phyloP scores from a whole-genome alignment of 2,888 invertebrate genomes.

The Agonopterix alstromeriana region DNA sequence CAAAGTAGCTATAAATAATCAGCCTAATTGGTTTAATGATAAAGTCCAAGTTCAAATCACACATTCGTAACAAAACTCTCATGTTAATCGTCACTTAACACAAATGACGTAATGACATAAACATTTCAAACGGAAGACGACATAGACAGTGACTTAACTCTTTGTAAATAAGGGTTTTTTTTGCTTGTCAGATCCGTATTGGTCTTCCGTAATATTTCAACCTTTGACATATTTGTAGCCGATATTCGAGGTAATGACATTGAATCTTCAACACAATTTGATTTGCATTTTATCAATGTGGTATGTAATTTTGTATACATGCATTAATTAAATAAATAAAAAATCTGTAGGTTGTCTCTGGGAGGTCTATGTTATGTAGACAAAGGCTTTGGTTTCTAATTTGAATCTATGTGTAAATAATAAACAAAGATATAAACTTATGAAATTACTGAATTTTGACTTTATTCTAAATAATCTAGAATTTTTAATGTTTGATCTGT shows the following conservation, averaged over 20 bases:
- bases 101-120: not conserved
- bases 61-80: not conserved
- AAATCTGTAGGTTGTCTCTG: too few species aligned
- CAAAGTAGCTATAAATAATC: too few species aligned
- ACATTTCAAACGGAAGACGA: not conserved
- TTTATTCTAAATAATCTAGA: too few species aligned
- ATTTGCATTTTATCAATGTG: not conserved
- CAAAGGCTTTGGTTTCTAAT: too few species aligned
- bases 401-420: too few species aligned
- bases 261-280: slow-evolving; percentile 15
- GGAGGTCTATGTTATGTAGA: too few species aligned
- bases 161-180: slow-evolving; percentile 10
- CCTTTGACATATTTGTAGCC: slow-evolving; percentile 33
- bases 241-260: slow-evolving; percentile 24
- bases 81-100: not conserved
- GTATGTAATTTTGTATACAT: too few species aligned
- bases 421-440: too few species aligned
- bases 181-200: slow-evolving; percentile 2
- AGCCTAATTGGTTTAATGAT: too few species aligned
- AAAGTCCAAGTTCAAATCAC: not conserved
- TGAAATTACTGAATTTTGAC: too few species aligned
- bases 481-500: too few species aligned
- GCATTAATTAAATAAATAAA: too few species aligned
- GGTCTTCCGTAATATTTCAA: slow-evolving; percentile 24
- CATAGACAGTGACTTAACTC: not conserved